Conservation (phyloP, 2,113 vertebrate genomes). For the Vidua chalybeata region DNA sequence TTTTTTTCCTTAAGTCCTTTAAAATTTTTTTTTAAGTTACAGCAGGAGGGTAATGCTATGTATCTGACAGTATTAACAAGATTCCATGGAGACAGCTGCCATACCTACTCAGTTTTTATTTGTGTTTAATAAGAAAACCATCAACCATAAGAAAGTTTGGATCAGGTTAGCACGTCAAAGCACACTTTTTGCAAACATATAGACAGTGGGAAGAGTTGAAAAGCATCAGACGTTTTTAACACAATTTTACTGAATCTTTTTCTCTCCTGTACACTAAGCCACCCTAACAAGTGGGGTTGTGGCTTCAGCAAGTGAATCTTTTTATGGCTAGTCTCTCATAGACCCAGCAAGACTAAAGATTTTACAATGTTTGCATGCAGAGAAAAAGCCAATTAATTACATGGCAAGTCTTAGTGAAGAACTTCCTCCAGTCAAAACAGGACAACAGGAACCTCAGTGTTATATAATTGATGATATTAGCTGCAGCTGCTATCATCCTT, state of each 20-base stretch:
- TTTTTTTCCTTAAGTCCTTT: neutral
- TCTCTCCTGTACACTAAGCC: neutral
- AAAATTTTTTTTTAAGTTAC: neutral
- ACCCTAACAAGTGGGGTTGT: neutral
- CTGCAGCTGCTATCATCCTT: neutral
- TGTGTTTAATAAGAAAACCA: neutral
- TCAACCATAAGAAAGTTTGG: neutral
- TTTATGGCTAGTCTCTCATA: accelerated
- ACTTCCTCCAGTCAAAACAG: neutral
- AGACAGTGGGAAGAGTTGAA: neutral
- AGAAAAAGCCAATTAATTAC: neutral
- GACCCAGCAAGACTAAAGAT: neutral
- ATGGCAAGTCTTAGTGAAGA: neutral
- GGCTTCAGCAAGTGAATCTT: neutral
- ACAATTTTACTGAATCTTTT: neutral
- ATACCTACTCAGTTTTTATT: neutral
- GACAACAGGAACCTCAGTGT: neutral
- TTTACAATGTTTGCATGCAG: neutral
- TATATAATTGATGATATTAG: neutral
- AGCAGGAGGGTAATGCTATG: neutral
- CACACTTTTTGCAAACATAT: neutral
- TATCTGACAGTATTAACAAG: neutral
- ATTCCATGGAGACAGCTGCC: neutral
- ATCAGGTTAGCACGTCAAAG: neutral
- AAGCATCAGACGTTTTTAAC: neutral